These are phyloP conservation scores for Apeltes quadracus DNA, from an alignment of 2,113 vertebrate genomes.

Conservation along the genomic window DNA sequence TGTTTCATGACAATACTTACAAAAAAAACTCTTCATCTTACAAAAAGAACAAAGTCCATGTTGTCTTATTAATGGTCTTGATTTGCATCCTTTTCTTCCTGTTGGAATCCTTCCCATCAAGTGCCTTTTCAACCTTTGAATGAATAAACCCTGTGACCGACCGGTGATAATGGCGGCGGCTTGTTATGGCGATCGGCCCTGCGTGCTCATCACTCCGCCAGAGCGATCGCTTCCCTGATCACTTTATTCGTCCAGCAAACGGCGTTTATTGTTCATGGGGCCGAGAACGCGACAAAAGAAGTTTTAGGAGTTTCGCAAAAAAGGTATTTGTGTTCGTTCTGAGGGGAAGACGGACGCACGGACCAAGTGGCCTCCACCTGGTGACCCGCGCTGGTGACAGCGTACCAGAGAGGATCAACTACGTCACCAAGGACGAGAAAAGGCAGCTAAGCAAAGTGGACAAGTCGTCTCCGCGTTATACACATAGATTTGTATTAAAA, in stretches of 20 bases:
- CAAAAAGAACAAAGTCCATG: too few species aligned
- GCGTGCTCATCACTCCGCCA: conserved; percentile 5
- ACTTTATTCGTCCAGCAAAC: conserved; percentile 8
- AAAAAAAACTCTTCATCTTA: too few species aligned
- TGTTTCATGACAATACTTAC: too few species aligned
- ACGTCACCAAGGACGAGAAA: neutral
- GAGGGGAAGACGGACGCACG: neutral
- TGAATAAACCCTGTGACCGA: conserved; percentile 14
- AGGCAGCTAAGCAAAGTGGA: too few species aligned
- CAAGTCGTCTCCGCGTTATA: too few species aligned
- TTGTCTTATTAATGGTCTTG: neutral
- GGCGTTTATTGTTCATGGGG: neutral
- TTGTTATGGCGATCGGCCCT: conserved; percentile 1
- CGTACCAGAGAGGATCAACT: neutral
- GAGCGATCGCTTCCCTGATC: conserved; percentile 1
- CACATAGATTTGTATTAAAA: neutral
- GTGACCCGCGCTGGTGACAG: neutral
- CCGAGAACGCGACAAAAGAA: neutral
- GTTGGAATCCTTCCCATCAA: too few species aligned
- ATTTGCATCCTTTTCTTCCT: conserved; percentile 27
- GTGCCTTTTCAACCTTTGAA: conserved; percentile 27
- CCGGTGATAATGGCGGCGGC: neutral
- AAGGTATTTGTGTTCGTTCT: neutral
- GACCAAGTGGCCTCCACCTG: neutral
- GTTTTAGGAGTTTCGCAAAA: neutral